phyloP scores from a whole-genome alignment of 1,140 invertebrate species.

The Ips typographus region DNA sequence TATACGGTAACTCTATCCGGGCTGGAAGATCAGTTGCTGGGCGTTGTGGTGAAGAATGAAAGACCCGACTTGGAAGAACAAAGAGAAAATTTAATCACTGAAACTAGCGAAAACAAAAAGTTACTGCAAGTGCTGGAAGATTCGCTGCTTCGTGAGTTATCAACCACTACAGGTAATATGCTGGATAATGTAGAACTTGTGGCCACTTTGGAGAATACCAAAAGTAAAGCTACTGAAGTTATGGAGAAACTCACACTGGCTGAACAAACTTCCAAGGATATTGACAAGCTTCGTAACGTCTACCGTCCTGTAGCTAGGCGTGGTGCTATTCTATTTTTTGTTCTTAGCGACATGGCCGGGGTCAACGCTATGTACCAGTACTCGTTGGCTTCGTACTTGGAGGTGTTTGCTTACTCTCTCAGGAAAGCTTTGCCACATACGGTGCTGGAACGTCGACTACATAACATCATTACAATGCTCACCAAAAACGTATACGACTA shows the following conservation, averaged over 20 bases:
- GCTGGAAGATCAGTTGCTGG: conserved; percentile 84
- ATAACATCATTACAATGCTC: conserved; percentile 79
- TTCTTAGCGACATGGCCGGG: conserved; percentile 79
- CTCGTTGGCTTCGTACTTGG: conserved; percentile 75
- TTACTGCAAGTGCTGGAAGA: conserved; percentile 80
- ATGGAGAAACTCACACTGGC: conserved; percentile 70
- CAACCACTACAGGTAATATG: conserved; percentile 86
- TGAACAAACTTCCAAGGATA: conserved; percentile 70
- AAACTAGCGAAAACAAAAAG: conserved; percentile 83
- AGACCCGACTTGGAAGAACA: conserved; percentile 84
- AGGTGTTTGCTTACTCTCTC: conserved; percentile 78
- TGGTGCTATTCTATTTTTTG: conserved; percentile 87
- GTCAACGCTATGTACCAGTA: conserved; percentile 93
- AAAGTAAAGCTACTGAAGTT: conserved; percentile 77
- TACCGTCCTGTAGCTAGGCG: conserved; percentile 80
- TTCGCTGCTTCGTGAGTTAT: conserved; percentile 76
- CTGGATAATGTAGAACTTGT: conserved; percentile 85
- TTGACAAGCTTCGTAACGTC: conserved; percentile 77
- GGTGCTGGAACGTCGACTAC: conserved; percentile 67
- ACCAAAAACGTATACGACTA: conserved; percentile 88
- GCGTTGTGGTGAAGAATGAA: conserved; percentile 82
- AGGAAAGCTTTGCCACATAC: conserved; percentile 77
- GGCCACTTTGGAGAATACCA: conserved; percentile 84
- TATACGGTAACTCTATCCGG: conserved; percentile 84
- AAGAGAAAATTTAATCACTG: conserved; percentile 77